These are phyloP conservation scores for Megalopta genalis DNA, from an alignment of 1,140 invertebrate genomes.

Conservation along the genomic window DNA sequence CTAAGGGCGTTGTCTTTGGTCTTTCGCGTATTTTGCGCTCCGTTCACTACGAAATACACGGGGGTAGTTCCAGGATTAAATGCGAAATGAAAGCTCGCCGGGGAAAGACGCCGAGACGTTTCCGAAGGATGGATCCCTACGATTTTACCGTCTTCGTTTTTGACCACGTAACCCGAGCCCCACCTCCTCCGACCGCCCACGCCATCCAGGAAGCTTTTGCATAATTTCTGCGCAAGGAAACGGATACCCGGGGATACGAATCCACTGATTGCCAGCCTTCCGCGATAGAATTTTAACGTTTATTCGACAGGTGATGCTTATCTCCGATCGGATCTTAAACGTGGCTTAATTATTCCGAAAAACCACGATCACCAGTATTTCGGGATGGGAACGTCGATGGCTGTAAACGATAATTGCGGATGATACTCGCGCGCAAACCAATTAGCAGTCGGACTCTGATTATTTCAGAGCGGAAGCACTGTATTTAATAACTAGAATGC, in stretches of 20 bases:
- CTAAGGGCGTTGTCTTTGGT: slow-evolving; percentile 80
- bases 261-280: not conserved
- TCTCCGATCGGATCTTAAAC: not conserved
- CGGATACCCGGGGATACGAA: not conserved
- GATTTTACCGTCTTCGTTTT: slow-evolving; percentile 9
- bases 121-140: not conserved
- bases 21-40: slow-evolving; percentile 62
- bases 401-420: too few relatives aligned
- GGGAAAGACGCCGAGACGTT: slow-evolving; percentile 8
- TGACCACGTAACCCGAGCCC: not conserved
- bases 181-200: too few relatives aligned
- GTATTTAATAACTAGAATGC: too few relatives aligned
- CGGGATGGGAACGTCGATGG: too few relatives aligned
- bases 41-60: slow-evolving; percentile 39
- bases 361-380: too few relatives aligned
- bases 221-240: not conserved
- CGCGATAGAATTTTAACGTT: slow-evolving; percentile 3
- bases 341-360: not conserved
- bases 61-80: slow-evolving; percentile 45
- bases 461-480: too few relatives aligned
- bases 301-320: not conserved
- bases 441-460: too few relatives aligned
- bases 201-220: not conserved
- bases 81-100: slow-evolving; percentile 35
- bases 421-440: too few relatives aligned